Evolutionary conservation across 2,888 invertebrate species (phyloP), one percentile per base, ranked within the genome.

Genomic region (Mythimna impura): DNA sequence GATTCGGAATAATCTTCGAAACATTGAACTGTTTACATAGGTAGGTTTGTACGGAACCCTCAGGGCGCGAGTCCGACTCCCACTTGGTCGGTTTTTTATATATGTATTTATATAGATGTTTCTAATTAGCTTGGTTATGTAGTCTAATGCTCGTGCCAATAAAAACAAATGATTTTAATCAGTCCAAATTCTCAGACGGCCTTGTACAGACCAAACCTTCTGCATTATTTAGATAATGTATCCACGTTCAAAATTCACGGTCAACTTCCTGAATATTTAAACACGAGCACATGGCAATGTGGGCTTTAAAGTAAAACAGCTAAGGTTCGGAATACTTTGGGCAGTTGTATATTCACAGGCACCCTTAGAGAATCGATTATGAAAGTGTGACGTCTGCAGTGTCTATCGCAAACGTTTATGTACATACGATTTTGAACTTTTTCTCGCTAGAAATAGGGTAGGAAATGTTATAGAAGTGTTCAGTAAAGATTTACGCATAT

Each of bases 351-450:
- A 66, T 43, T 63, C 52, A 57, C 30, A 30, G 61, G 68, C 67
- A 55, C 65, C 50, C 58, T 69, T 72, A 36, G 50, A 58, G 30
- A 81, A 76, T 80, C 72, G 81, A 76, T 81, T 60, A 63, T 68
- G 50, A 57, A 68, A 57, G 22, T 61, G 76, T 67, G 61, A 74
- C 68, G 72, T 81, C 72, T 76, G 54, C 58, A 50, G 57, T 30
- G 22, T 66, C 65, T 79, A 36, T 47, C 22, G 43, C 25, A 10
- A 34, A 54, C 30, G 5, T 66, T 22, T 12, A 30, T 14, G 61
- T 52, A 14, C 36, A 63, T 12, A 58, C 12, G 62, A 80, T 63
- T 76, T 76, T 68, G n/a, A 68, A 81, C 55, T 47, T 52, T 68
- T 17, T 71, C 34, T 0, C 0, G 0, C 6, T 20, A 6, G 7